phyloP scores from a whole-genome alignment of 2,888 invertebrate species.

The Ormyrus nitidulus region DNA sequence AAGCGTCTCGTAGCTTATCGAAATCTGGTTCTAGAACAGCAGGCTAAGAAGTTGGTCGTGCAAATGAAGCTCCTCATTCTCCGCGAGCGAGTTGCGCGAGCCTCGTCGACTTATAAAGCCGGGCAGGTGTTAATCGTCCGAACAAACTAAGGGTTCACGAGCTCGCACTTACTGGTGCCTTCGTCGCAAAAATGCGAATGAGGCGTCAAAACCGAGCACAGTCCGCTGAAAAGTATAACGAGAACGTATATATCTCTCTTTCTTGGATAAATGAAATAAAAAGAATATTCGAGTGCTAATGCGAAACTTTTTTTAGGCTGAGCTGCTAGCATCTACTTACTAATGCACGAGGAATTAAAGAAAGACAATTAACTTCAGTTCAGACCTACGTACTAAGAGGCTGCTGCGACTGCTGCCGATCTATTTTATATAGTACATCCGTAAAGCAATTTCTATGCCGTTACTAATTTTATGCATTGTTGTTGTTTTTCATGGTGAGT shows the following conservation, averaged over 20 bases:
- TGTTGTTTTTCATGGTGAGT: too few relatives aligned
- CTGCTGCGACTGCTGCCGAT: not conserved
- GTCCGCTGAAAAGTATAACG: too few relatives aligned
- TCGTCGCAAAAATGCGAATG: too few relatives aligned
- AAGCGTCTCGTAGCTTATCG: not conserved
- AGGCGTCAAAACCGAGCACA: too few relatives aligned
- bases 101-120: constrained; percentile 4
- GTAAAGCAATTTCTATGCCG: constrained; percentile 17
- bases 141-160: constrained; percentile 17
- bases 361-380: constrained; percentile 67
- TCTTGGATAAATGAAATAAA: too few relatives aligned
- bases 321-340: constrained; percentile 55
- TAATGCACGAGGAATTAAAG: constrained; percentile 62
- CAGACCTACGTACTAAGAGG: constrained; percentile 63
- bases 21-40: constrained; percentile 14
- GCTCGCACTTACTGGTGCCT: too few relatives aligned
- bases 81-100: not conserved
- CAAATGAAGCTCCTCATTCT: constrained; percentile 63
- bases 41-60: constrained; percentile 66
- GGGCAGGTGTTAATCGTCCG: constrained; percentile 36
- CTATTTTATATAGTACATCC: not conserved
- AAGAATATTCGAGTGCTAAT: too few relatives aligned
- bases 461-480: too few relatives aligned
- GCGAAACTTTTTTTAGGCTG: not conserved
- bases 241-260: too few relatives aligned